phyloP scores from a whole-genome alignment of 2,797 vertebrate species.

The Lacerta bilineata region DNA sequence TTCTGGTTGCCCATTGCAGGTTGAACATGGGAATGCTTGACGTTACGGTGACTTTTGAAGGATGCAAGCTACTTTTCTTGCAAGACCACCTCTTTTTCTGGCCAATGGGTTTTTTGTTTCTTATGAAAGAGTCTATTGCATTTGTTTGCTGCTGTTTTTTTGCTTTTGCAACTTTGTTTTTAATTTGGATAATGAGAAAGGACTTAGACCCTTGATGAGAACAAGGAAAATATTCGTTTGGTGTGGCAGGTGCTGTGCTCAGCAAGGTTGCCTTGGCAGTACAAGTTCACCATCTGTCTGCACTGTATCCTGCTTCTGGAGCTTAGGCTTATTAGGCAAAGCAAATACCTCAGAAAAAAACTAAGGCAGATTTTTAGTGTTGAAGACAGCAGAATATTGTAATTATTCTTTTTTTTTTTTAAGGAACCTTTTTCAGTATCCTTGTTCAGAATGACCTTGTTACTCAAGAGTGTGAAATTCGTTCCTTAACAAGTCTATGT shows the following conservation, averaged over 20 bases:
- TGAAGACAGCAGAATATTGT: conserved; percentile 66
- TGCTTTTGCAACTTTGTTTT: neutral
- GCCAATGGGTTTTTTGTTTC: neutral
- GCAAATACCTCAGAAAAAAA: conserved; percentile 78
- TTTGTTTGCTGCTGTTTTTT: neutral
- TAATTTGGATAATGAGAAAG: neutral
- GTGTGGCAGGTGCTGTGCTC: neutral
- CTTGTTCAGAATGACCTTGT: conserved; percentile 43
- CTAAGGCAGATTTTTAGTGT: conserved; percentile 61
- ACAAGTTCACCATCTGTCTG: conserved; percentile 22
- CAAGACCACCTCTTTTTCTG: conserved; percentile 22
- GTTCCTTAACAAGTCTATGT: neutral
- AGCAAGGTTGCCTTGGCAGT: conserved; percentile 2
- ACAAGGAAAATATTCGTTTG: neutral
- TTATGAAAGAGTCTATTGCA: neutral
- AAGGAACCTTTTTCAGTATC: conserved; percentile 55
- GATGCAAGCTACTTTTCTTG: neutral
- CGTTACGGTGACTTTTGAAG: neutral
- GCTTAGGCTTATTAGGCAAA: conserved; percentile 40
- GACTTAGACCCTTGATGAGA: neutral
- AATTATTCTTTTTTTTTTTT: conserved; percentile 64
- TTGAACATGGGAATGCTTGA: neutral
- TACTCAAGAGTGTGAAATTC: neutral
- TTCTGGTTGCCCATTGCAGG: neutral
- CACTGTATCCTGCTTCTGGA: accelerated